A percentile compares a stretch with the other conserved stretches of the same genome.
Evolutionary conservation across 2,888 invertebrate species (phyloP).

Genomic region (Drosophila helvetica): DNA sequence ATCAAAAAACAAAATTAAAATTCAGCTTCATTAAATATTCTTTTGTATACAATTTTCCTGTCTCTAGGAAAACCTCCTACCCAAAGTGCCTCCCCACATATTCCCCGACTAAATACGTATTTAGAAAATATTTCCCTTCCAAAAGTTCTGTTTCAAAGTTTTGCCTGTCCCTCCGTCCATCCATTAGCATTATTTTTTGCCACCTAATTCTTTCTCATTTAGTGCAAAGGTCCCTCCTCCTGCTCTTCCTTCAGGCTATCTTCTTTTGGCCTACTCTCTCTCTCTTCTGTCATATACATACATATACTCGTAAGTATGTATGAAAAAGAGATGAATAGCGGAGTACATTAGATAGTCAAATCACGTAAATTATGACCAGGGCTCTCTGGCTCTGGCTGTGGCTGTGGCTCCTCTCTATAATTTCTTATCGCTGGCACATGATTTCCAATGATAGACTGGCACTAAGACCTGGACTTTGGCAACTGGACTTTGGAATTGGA

Average conservation of each 20-base stretch:
- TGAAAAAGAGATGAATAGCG: constrained; percentile 7
- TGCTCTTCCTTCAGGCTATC: constrained; percentile 27
- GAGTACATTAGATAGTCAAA: constrained; percentile 67
- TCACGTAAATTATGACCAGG: constrained; percentile 77
- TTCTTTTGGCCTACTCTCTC: constrained; percentile 16
- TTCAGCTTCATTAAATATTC: neutral
- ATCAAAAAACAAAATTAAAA: neutral
- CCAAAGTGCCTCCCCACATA: too few species aligned
- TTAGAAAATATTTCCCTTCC: neutral
- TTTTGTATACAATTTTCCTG: neutral
- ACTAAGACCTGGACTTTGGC: constrained; percentile 13
- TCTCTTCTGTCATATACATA: constrained; percentile 12
- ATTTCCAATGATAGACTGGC: constrained; percentile 78
- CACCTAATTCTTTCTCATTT: constrained; percentile 35
- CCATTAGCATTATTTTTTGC: neutral
- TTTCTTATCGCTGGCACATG: constrained; percentile 77
- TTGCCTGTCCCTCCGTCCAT: neutral
- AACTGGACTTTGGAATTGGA: constrained; percentile 22
- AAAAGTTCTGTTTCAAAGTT: neutral
- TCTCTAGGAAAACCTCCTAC: neutral
- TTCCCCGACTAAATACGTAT: neutral
- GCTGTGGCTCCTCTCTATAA: constrained; percentile 57
- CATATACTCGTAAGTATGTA: neutral
- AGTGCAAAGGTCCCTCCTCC: constrained; percentile 21
- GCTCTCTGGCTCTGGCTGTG: constrained; percentile 6